These are phyloP conservation scores for Proteles cristata DNA, from an alignment of 2,113 vertebrate genomes.

Conservation along the genomic window DNA sequence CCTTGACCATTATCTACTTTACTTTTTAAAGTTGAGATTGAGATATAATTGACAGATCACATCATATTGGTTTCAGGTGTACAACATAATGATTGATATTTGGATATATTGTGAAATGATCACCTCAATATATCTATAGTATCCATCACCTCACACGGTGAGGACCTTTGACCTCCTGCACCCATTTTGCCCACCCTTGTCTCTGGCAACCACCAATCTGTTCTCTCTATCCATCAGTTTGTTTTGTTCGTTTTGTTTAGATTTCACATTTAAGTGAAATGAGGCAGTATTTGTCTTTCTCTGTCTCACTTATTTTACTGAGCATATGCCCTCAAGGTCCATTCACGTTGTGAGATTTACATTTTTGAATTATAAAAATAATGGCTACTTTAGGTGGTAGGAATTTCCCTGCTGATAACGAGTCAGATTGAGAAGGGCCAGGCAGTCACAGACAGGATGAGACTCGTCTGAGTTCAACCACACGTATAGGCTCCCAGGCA, in stretches of 20 bases:
- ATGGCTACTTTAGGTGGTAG: constrained; percentile 40
- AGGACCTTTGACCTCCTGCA: background rate
- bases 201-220: background rate
- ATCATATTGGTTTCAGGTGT: background rate
- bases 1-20: background rate
- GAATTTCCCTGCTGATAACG: constrained; percentile 26
- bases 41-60: background rate
- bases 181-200: background rate
- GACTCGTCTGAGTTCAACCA: constrained; percentile 12
- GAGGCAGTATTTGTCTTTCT: background rate
- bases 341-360: background rate
- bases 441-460: background rate
- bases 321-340: background rate
- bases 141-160: background rate
- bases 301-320: background rate
- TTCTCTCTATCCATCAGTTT: background rate
- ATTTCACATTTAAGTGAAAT: background rate
- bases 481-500: background rate
- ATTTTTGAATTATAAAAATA: constrained; percentile 44
- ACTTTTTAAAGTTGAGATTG: constrained; percentile 19
- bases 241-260: background rate
- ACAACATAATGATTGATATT: background rate
- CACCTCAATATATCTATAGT: background rate
- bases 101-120: background rate
- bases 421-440: constrained; percentile 13